Conservation (phyloP, 2,113 vertebrate species). For the Cryptoleucopteryx plumbea region DNA sequence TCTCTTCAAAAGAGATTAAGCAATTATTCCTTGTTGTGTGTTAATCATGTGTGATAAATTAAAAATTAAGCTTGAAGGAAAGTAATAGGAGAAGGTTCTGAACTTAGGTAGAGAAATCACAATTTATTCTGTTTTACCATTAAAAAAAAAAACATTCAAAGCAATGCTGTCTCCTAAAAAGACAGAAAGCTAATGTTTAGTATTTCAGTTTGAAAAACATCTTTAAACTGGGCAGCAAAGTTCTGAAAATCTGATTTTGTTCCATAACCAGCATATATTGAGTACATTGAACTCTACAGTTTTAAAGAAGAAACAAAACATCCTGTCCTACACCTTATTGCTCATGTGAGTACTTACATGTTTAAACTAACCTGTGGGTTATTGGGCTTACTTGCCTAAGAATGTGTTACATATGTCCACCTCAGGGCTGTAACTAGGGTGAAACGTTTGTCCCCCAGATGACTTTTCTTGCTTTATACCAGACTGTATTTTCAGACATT, state of each 20-base stretch:
- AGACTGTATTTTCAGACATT: background rate
- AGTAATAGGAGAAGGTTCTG: background rate
- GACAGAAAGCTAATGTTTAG: background rate
- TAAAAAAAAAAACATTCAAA: background rate
- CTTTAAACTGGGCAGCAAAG: background rate
- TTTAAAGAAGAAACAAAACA: background rate
- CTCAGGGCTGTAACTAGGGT: background rate
- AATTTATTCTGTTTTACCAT: background rate
- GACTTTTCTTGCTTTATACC: background rate
- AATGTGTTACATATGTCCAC: background rate
- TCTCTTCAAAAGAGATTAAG: background rate
- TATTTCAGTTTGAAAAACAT: background rate
- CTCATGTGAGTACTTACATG: accelerated
- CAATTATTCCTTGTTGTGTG: background rate
- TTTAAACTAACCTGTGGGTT: background rate
- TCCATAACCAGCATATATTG: background rate
- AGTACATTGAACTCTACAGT: background rate
- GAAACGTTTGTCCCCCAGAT: background rate
- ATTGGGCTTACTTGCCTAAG: background rate
- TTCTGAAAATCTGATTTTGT: background rate
- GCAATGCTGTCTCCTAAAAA: background rate
- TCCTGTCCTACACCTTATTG: accelerated
- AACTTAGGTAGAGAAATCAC: background rate
- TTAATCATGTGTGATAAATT: background rate
- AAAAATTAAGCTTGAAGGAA: background rate